Conservation (phyloP, 2,888 invertebrate species). For the Carpatolechia fugitivella region DNA sequence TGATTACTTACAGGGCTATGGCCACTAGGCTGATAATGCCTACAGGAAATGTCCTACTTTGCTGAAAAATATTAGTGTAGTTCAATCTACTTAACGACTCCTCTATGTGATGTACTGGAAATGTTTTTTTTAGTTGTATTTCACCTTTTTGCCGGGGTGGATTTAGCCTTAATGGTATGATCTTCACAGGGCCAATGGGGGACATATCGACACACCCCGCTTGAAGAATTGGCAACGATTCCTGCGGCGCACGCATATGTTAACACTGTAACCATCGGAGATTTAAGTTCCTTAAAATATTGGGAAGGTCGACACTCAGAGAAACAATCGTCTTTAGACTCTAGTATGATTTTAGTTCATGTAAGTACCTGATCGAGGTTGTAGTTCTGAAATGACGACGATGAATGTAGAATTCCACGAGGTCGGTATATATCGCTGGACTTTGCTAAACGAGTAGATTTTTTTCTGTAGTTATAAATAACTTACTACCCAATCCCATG, state of each 20-base stretch:
- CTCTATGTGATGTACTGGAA: too few relatives aligned
- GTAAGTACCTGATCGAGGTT: conserved; percentile 40
- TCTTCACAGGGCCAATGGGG: conserved; percentile 80
- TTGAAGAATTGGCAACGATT: conserved; percentile 72
- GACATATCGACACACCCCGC: conserved; percentile 87
- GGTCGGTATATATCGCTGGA: too few relatives aligned
- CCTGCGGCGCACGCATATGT: conserved; percentile 85
- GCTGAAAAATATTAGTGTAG: too few relatives aligned
- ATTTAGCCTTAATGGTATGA: too few relatives aligned
- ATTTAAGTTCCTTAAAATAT: conserved; percentile 87
- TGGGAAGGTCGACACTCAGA: conserved; percentile 82
- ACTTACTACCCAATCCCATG: not conserved
- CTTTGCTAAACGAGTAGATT: not conserved
- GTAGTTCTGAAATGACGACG: not conserved
- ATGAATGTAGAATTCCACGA: too few relatives aligned
- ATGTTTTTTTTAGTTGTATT: too few relatives aligned
- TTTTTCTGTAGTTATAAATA: not conserved
- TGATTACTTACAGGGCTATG: too few relatives aligned
- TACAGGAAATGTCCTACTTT: too few relatives aligned
- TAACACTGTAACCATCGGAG: conserved; percentile 88
- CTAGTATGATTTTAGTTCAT: conserved; percentile 47
- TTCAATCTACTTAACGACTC: too few relatives aligned
- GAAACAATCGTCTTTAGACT: conserved; percentile 44
- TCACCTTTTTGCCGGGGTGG: too few relatives aligned
- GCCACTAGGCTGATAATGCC: too few relatives aligned